These are phyloP conservation scores for Eleutherodactylus coqui DNA, from an alignment of 2,797 vertebrate species.

Conservation along the genomic window DNA sequence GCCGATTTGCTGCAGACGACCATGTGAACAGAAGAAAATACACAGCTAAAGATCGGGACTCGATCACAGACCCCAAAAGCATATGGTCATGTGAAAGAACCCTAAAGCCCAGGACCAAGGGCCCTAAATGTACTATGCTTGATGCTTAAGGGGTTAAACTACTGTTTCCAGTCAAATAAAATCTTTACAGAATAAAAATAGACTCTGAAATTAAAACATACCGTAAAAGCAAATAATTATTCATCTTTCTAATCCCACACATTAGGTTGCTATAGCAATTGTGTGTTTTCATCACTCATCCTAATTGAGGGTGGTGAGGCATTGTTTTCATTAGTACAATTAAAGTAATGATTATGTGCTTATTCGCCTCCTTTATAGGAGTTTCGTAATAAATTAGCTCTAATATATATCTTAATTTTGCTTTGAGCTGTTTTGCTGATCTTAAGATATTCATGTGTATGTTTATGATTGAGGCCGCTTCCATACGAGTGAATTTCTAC, in stretches of 20 bases:
- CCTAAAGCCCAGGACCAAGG: too few species aligned
- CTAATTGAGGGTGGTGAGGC: conserved; percentile 11
- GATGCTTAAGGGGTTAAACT: too few species aligned
- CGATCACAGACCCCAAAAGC: too few species aligned
- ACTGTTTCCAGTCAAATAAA: neutral
- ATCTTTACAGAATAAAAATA: neutral
- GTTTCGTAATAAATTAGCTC: neutral
- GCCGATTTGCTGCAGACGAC: too few species aligned
- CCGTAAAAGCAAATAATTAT: conserved; percentile 27
- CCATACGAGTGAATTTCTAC: too few species aligned
- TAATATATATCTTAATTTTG: neutral
- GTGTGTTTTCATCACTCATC: neutral
- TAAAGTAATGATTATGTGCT: neutral
- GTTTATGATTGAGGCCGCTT: too few species aligned
- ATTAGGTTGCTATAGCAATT: conserved; percentile 34
- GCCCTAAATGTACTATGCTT: too few species aligned
- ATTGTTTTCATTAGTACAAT: conserved; percentile 13
- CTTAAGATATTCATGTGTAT: too few species aligned
- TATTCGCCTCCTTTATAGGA: neutral
- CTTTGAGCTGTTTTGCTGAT: too few species aligned
- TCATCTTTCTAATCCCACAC: neutral
- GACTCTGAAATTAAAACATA: neutral
- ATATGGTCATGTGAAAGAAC: too few species aligned
- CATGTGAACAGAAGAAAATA: too few species aligned
- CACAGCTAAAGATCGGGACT: too few species aligned